Percentiles rank a stretch among this genome's conserved stretches.
Evolutionary conservation across 2,888 invertebrate genomes (phyloP).

Genomic region (Andrena bucephala): DNA sequence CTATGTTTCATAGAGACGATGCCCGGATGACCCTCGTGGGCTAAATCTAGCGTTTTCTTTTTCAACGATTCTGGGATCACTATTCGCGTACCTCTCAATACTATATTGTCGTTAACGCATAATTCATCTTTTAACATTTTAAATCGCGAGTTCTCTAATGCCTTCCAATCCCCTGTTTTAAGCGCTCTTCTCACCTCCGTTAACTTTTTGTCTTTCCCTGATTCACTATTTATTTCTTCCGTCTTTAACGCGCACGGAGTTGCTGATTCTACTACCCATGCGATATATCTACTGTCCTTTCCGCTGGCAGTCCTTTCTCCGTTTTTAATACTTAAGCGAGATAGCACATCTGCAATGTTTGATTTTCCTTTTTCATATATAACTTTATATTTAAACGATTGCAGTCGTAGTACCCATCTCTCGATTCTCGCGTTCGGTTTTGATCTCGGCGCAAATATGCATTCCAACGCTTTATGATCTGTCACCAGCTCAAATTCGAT

Average conservation of each 20-base stretch:
- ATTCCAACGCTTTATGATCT: slow-evolving; percentile 74
- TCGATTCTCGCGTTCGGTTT: slow-evolving; percentile 60
- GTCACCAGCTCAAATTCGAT: slow-evolving; percentile 77
- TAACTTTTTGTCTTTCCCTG: too few species aligned
- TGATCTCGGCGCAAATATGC: slow-evolving; percentile 45
- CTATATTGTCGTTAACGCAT: too few species aligned
- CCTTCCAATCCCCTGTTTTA: slow-evolving; percentile 41
- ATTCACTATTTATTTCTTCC: too few species aligned
- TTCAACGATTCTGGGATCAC: too few species aligned
- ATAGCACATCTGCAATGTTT: slow-evolving; percentile 64
- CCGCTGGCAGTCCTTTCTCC: too few species aligned
- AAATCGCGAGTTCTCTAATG: not conserved
- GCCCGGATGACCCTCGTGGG: slow-evolving; percentile 76
- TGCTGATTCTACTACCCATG: too few species aligned
- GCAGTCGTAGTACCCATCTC: slow-evolving; percentile 71
- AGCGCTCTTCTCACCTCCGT: slow-evolving; percentile 21
- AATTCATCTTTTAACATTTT: too few species aligned
- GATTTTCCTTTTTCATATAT: slow-evolving; percentile 63
- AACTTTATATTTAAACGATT: slow-evolving; percentile 61
- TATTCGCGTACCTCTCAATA: too few species aligned
- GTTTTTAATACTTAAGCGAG: slow-evolving; percentile 64
- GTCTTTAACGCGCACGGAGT: too few species aligned
- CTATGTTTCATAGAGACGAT: slow-evolving; percentile 64
- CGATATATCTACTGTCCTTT: too few species aligned
- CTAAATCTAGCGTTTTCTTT: slow-evolving; percentile 30